Evolutionary conservation across 2,797 vertebrate genomes (phyloP).

Genomic region (Rhinogobio ventralis): DNA sequence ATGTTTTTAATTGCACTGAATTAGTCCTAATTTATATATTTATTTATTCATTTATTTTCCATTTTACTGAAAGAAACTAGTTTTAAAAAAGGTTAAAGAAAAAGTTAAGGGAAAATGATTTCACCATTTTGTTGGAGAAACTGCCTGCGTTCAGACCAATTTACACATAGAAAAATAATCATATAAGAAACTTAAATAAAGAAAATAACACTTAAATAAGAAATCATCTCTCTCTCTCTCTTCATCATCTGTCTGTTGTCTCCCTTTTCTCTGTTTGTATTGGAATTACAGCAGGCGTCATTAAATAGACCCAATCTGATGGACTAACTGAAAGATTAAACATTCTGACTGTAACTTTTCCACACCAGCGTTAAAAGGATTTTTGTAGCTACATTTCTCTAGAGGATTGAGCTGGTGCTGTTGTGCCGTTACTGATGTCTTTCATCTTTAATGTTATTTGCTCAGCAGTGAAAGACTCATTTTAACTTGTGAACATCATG

Average conservation of each 20-base stretch:
- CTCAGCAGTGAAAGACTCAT: slow-evolving; percentile 13
- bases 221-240: not conserved
- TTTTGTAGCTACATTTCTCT: slow-evolving; percentile 16
- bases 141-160: no score
- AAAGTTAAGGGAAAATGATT: not conserved
- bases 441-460: slow-evolving; percentile 39
- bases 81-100: not conserved
- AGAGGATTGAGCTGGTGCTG: slow-evolving; percentile 15
- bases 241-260: not conserved
- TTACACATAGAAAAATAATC: not conserved
- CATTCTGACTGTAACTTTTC: not conserved
- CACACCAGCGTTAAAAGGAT: not conserved
- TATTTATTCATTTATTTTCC: not conserved
- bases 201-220: not conserved
- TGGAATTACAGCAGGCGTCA: not conserved
- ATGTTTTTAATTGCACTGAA: not conserved
- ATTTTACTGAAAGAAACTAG: not conserved
- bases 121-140: no score
- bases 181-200: not conserved
- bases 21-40: not conserved
- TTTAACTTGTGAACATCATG: slow-evolving; percentile 13
- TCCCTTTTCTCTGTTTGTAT: not conserved
- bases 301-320: not conserved
- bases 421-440: slow-evolving; percentile 15
- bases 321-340: not conserved